Evolutionary conservation across 2,888 invertebrate species (phyloP).

Genomic region (Campoplex nolae): DNA sequence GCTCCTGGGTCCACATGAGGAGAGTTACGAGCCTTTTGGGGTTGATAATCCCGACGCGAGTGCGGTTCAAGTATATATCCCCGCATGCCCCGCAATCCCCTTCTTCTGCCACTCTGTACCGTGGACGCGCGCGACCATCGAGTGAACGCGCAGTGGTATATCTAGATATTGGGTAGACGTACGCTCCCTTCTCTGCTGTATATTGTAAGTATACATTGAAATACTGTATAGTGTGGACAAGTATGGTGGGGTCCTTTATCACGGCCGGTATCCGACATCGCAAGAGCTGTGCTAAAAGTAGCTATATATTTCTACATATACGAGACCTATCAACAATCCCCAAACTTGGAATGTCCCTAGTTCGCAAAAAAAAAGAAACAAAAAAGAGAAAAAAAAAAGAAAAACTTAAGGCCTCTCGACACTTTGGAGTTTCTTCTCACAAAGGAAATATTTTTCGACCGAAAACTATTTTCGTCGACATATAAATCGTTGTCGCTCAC

Average conservation of each 20-base stretch:
- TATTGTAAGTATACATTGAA: slow-evolving; percentile 14
- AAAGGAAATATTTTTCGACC: not conserved
- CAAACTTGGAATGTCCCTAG: not conserved
- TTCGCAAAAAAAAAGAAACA: slow-evolving; percentile 7
- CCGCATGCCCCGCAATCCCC: not conserved
- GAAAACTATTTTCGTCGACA: slow-evolving; percentile 4
- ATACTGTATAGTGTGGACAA: slow-evolving; percentile 15
- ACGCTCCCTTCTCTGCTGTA: not conserved
- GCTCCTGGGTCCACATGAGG: slow-evolving; percentile 25
- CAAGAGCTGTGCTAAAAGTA: slow-evolving; percentile 21
- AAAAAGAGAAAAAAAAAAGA: slow-evolving; percentile 3
- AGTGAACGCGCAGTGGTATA: slow-evolving; percentile 19
- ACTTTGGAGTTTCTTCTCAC: slow-evolving; percentile 35
- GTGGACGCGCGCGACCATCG: slow-evolving; percentile 17
- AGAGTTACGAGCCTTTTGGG: slow-evolving; percentile 80
- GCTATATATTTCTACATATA: slow-evolving; percentile 24
- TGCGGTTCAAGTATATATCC: slow-evolving; percentile 50
- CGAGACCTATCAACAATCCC: slow-evolving; percentile 7
- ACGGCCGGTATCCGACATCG: slow-evolving; percentile 13
- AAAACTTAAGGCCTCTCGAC: slow-evolving; percentile 36
- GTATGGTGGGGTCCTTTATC: slow-evolving; percentile 6
- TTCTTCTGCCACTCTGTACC: not conserved
- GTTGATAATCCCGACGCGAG: slow-evolving; percentile 77
- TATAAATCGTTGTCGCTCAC: slow-evolving; percentile 16
- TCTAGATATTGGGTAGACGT: slow-evolving; percentile 19